phyloP scores from a whole-genome alignment of 2,797 vertebrate genomes.

The Dermochelys coriacea region DNA sequence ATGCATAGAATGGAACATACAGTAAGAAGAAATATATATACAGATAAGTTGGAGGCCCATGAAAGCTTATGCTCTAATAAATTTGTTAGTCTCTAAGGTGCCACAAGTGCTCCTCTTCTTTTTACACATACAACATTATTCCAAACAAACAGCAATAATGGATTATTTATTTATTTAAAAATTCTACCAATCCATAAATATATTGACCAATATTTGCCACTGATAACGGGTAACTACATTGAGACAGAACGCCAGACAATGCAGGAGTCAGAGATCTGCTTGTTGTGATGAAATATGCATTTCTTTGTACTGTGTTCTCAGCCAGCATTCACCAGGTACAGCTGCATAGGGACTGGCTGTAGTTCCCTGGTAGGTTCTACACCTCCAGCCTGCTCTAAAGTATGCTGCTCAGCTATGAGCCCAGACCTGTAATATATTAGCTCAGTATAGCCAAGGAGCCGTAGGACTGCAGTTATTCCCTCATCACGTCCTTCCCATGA shows the following conservation, averaged over 20 bases:
- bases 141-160: background rate
- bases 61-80: too few species aligned
- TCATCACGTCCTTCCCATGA: background rate
- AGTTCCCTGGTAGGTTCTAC: background rate
- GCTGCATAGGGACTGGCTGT: background rate
- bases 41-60: too few species aligned
- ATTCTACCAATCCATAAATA: background rate
- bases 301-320: background rate
- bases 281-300: background rate
- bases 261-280: background rate
- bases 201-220: accelerated
- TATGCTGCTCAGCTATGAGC: background rate
- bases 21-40: too few species aligned
- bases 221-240: background rate
- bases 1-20: too few species aligned
- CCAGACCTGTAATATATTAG: background rate
- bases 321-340: background rate
- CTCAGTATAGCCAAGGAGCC: background rate
- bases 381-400: background rate
- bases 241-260: background rate
- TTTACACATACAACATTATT: accelerated
- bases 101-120: too few species aligned
- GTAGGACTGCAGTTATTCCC: background rate
- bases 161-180: background rate
- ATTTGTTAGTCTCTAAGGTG: too few species aligned